Conservation (phyloP, 2,113 vertebrate species). For the Cricetomys ansorgei region DNA sequence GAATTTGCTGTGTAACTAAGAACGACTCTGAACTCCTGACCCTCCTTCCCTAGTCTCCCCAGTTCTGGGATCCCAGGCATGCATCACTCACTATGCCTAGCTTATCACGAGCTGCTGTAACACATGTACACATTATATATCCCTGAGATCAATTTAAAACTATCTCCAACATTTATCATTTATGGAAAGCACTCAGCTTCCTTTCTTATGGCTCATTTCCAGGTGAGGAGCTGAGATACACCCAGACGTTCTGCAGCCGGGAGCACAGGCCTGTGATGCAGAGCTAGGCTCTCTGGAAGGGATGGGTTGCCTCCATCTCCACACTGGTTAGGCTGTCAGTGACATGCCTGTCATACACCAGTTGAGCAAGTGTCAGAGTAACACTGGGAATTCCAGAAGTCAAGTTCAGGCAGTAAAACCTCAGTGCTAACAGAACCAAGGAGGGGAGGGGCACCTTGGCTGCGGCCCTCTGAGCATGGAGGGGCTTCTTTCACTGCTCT, state of each 20-base stretch:
- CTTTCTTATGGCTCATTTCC: neutral
- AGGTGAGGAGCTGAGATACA: neutral
- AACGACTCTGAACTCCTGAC: neutral
- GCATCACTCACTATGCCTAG: neutral
- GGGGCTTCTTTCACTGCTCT: neutral
- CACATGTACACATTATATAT: neutral
- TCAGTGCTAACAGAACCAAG: neutral
- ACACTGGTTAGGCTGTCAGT: neutral
- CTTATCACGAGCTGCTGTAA: neutral
- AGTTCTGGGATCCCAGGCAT: neutral
- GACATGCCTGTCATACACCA: neutral
- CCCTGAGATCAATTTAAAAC: neutral
- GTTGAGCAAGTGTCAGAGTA: neutral
- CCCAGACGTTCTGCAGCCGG: neutral
- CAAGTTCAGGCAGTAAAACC: neutral
- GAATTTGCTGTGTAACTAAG: neutral
- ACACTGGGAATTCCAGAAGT: neutral
- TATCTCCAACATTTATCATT: neutral
- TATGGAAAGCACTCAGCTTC: neutral
- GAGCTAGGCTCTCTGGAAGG: neutral
- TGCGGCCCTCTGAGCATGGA: neutral
- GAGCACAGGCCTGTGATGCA: rapidly evolving
- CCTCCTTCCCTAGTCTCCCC: neutral
- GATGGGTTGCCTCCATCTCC: neutral
- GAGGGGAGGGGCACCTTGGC: neutral